Evolutionary conservation across 2,113 vertebrate genomes (phyloP).

Genomic region (Podarcis cretensis): DNA sequence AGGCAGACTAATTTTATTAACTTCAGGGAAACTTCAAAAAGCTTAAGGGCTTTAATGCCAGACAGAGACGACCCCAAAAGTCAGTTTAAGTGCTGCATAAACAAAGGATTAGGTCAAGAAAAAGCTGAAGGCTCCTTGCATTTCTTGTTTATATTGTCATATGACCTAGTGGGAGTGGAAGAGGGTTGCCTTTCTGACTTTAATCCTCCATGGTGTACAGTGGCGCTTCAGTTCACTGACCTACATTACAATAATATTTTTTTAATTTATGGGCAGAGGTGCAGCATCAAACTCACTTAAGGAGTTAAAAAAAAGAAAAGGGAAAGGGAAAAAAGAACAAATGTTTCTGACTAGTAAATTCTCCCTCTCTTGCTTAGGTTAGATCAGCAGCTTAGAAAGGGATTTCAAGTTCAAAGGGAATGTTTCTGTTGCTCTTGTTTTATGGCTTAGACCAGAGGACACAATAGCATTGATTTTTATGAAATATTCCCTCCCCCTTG

Average conservation of each 20-base stretch:
- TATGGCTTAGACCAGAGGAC: slow-evolving; percentile 69
- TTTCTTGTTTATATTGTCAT: slow-evolving; percentile 75
- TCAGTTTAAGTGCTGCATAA: slow-evolving; percentile 79
- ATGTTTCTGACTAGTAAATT: slow-evolving; percentile 46
- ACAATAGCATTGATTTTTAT: slow-evolving; percentile 64
- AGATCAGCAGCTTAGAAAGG: slow-evolving; percentile 69
- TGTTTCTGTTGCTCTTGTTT: slow-evolving; percentile 68
- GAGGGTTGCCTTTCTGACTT: slow-evolving; percentile 60
- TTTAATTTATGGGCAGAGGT: slow-evolving; percentile 71
- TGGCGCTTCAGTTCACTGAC: slow-evolving; percentile 73
- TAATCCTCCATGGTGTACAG: slow-evolving; percentile 65
- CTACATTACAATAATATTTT: slow-evolving; percentile 76
- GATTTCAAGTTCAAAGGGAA: slow-evolving; percentile 76
- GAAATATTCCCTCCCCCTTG: slow-evolving; percentile 56
- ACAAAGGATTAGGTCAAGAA: slow-evolving; percentile 73
- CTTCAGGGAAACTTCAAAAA: slow-evolving; percentile 82
- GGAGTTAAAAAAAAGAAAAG: slow-evolving; percentile 47
- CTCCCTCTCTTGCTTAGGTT: slow-evolving; percentile 58
- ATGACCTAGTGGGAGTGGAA: slow-evolving; percentile 67
- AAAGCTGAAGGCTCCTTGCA: slow-evolving; percentile 70
- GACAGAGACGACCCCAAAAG: slow-evolving; percentile 77
- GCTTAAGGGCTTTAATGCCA: slow-evolving; percentile 75
- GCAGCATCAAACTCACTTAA: slow-evolving; percentile 68
- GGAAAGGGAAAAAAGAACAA: slow-evolving; percentile 47
- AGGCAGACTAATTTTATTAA: slow-evolving; percentile 82